Percentiles rank a stretch among this genome's conserved stretches.
phyloP scores from a whole-genome alignment of 1,140 invertebrate species.

The Anastrepha ludens region DNA sequence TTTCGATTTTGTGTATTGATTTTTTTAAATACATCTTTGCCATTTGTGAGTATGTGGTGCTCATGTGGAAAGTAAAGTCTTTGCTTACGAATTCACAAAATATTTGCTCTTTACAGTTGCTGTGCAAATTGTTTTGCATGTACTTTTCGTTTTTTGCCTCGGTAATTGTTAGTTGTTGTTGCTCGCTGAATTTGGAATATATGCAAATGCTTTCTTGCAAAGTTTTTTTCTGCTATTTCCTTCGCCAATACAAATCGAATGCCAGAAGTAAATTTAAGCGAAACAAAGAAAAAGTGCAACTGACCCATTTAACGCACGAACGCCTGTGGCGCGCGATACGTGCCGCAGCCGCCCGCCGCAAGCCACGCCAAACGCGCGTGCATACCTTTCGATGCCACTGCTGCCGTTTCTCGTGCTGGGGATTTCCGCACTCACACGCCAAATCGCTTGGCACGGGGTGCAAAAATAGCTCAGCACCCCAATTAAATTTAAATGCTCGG shows the following conservation, averaged over 20 bases:
- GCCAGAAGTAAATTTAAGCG: constrained; percentile 3
- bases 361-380: constrained; percentile 21
- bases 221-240: constrained; percentile 8
- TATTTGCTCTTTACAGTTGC: background rate
- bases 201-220: background rate
- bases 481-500: constrained; percentile 1
- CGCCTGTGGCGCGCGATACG: background rate
- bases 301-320: constrained; percentile 52
- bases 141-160: background rate
- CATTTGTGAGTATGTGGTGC: background rate
- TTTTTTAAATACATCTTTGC: background rate
- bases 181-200: background rate
- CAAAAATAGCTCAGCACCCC: constrained; percentile 37
- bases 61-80: background rate
- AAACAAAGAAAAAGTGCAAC: constrained; percentile 9
- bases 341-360: background rate
- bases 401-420: background rate
- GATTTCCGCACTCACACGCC: constrained; percentile 26
- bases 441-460: background rate
- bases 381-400: background rate
- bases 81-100: constrained; percentile 1
- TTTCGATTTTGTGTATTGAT: constrained; percentile 3
- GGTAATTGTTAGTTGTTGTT: background rate
- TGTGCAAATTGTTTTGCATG: background rate
- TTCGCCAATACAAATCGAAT: background rate